These are phyloP conservation scores for Sphenodon punctatus DNA, from an alignment of 2,797 vertebrate genomes.

Conservation along the genomic window DNA sequence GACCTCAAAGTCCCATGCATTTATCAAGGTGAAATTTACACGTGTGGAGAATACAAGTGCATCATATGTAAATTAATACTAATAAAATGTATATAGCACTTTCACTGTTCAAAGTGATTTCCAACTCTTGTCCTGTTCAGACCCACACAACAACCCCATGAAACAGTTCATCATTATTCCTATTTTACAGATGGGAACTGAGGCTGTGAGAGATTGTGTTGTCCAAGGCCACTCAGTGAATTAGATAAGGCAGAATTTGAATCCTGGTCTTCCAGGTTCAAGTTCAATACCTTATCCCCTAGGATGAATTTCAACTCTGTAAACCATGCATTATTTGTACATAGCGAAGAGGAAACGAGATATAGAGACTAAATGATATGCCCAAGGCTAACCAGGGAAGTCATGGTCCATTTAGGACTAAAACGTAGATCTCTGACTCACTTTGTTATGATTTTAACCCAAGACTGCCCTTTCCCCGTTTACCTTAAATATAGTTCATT, in stretches of 20 bases:
- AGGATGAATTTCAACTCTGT: background rate
- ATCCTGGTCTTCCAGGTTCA: too few species aligned
- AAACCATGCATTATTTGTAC: background rate
- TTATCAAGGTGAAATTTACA: background rate
- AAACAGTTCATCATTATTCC: too few species aligned
- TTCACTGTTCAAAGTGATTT: too few species aligned
- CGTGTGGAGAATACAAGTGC: background rate
- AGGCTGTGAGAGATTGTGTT: too few species aligned
- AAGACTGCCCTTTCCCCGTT: conserved; percentile 44
- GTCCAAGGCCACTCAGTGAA: too few species aligned
- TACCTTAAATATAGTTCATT: conserved; percentile 56
- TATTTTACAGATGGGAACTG: too few species aligned
- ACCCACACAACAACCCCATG: too few species aligned
- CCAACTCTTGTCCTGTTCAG: too few species aligned
- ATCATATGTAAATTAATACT: background rate
- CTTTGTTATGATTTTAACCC: conserved; percentile 34
- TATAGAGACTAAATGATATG: conserved; percentile 8
- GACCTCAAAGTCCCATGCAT: background rate
- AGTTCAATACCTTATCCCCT: too few species aligned
- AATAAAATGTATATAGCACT: too few species aligned
- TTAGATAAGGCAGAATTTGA: too few species aligned
- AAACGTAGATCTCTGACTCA: conserved; percentile 37
- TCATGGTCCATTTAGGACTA: conserved; percentile 17
- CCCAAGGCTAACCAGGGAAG: conserved; percentile 44
- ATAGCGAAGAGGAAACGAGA: background rate